Evolutionary conservation across 2,797 vertebrate genomes (phyloP).

Genomic region (Lagothrix lagotricha): DNA sequence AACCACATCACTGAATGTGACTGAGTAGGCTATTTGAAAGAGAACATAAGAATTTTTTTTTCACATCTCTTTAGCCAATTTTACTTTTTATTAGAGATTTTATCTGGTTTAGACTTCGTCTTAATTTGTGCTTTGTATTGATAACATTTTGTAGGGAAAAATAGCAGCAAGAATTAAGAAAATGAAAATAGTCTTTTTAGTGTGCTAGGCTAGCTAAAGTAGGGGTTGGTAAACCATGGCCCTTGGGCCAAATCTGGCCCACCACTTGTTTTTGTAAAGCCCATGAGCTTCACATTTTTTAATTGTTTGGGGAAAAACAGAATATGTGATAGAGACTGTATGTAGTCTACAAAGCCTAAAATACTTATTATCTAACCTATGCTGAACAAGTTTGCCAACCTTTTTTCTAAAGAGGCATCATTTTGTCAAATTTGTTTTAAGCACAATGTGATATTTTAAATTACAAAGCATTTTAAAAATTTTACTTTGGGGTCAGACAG

Average conservation of each 20-base stretch:
- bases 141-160: not conserved
- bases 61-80: not conserved
- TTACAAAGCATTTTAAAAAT: not conserved
- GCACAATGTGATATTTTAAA: not conserved
- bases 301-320: not conserved
- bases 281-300: not conserved
- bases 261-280: not conserved
- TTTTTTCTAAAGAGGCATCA: not conserved
- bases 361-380: not conserved
- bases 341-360: not conserved
- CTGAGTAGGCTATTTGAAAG: not conserved
- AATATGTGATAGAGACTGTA: not conserved
- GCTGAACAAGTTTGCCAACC: not conserved
- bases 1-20: not conserved
- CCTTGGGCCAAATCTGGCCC: not conserved
- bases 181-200: not conserved
- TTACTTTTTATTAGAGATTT: not conserved
- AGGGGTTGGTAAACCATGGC: not conserved
- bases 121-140: not conserved
- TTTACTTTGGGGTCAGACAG: conserved; percentile 9
- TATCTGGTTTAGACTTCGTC: not conserved
- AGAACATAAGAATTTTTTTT: not conserved
- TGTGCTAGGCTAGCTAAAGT: not conserved
- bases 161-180: not conserved
- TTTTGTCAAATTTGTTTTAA: conserved; percentile 31